Evolutionary conservation across 2,888 invertebrate species (phyloP), one percentile per base, ranked within the genome.

Genomic region (Eueremaeus valkanovi): DNA sequence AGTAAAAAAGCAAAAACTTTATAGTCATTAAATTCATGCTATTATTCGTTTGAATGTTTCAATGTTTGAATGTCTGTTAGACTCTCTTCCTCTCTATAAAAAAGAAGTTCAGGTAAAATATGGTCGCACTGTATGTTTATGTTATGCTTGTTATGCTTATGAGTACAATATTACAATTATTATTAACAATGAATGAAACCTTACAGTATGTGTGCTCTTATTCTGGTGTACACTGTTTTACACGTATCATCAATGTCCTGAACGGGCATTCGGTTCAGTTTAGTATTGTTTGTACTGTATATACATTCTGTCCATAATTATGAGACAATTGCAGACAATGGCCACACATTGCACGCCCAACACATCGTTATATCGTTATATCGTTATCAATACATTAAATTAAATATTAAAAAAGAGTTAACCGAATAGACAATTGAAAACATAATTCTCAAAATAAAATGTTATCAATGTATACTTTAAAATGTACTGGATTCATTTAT

Each of bases 131-230:
- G 66, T 66, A 11, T 66, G 27, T 66, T n/a, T n/a, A n/a, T n/a
- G 66, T 66, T 36, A 36, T 66, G 36, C n/a, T n/a, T n/a, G n/a
- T n/a, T n/a, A n/a, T 66, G 33, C 8, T 66, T 66, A 66, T 66
- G 31, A 66, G 31, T 58, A 58, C 58, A 58, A 49, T 31, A 31
- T n/a, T 66, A 66, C 66, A 66, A 66, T n/a, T n/a, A 66, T 66
- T 66, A 66, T 66, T 66, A 66, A 66, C 66, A 66, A 66, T 36
- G 16, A 36, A 66, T n/a, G n/a, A n/a, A n/a, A n/a, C n/a, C n/a
- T n/a, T n/a, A n/a, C n/a, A 66, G 58, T 58, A n/a, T 58, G 33
- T 16, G 33, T 31, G 8, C n/a, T 66, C 36, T 13, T 36, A 66
- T 66, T 36, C 36, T 36, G 61, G 11, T 55, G n/a, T 49, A 49